phyloP scores from a whole-genome alignment of 2,113 vertebrate genomes.

The Struthio camelus region DNA sequence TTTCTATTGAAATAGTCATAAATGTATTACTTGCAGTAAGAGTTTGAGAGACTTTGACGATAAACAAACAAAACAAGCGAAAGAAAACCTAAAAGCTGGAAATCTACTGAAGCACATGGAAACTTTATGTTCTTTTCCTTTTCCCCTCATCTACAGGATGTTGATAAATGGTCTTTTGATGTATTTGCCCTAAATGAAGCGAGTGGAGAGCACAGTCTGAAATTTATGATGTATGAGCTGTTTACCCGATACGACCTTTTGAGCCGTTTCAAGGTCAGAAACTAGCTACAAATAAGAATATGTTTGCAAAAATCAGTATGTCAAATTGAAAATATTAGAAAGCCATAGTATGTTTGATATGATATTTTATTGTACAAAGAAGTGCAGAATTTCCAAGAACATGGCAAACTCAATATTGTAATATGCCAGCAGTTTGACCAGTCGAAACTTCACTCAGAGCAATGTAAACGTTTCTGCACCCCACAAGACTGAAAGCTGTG shows the following conservation, averaged over 20 bases:
- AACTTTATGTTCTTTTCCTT: not conserved
- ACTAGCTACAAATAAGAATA: not conserved
- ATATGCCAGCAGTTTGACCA: not conserved
- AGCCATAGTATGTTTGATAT: not conserved
- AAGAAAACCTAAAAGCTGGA: not conserved
- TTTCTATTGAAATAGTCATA: not conserved
- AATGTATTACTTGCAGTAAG: not conserved
- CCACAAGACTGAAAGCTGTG: not conserved
- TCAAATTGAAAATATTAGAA: not conserved
- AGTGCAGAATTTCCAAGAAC: not conserved
- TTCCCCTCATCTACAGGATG: conserved; percentile 78
- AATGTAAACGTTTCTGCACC: not conserved
- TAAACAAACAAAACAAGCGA: not conserved
- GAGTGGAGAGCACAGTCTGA: conserved; percentile 94
- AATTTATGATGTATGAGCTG: conserved; percentile 97
- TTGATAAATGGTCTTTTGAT: conserved; percentile 98
- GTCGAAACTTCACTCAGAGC: not conserved
- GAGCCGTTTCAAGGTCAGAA: conserved; percentile 95
- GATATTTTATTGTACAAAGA: not conserved
- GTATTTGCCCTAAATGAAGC: conserved; percentile 94
- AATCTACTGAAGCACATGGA: not conserved
- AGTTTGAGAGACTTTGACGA: not conserved
- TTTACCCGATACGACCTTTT: conserved; percentile 98
- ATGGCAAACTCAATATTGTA: not conserved
- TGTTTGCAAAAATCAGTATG: not conserved